Conservation (phyloP, 2,888 invertebrate species). For the Micoletzkya japonica region DNA sequence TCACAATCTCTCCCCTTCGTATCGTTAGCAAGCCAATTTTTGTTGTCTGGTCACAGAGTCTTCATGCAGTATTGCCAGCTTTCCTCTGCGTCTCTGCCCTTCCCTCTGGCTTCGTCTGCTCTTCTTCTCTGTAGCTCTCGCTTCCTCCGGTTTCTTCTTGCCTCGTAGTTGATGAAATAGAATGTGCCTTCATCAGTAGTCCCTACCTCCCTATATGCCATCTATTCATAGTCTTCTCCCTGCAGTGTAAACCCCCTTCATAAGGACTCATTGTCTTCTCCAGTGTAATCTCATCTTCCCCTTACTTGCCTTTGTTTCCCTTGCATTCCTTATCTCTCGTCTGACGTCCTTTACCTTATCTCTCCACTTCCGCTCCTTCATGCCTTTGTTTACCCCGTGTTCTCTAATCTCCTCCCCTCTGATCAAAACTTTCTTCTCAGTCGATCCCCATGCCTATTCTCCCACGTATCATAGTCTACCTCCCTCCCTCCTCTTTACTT, state of each 20-base stretch:
- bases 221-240: neutral
- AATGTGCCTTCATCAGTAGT: neutral
- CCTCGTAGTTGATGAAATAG: neutral
- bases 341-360: neutral
- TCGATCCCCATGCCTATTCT: neutral
- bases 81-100: neutral
- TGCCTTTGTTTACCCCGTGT: neutral
- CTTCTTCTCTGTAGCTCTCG: neutral
- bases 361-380: constrained; percentile 1
- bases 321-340: constrained; percentile 2
- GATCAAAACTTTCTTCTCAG: neutral
- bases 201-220: neutral
- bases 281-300: neutral
- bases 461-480: neutral
- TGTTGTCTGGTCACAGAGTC: too few relatives aligned
- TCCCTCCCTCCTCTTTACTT: neutral
- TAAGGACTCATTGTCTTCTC: neutral
- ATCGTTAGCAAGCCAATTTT: too few relatives aligned
- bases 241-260: neutral
- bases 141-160: neutral
- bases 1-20: too few relatives aligned
- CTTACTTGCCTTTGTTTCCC: neutral
- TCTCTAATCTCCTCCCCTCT: neutral
- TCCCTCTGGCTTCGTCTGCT: neutral
- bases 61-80: neutral